Conservation (phyloP, 2,888 invertebrate genomes). For the Drosophila leonis region DNA sequence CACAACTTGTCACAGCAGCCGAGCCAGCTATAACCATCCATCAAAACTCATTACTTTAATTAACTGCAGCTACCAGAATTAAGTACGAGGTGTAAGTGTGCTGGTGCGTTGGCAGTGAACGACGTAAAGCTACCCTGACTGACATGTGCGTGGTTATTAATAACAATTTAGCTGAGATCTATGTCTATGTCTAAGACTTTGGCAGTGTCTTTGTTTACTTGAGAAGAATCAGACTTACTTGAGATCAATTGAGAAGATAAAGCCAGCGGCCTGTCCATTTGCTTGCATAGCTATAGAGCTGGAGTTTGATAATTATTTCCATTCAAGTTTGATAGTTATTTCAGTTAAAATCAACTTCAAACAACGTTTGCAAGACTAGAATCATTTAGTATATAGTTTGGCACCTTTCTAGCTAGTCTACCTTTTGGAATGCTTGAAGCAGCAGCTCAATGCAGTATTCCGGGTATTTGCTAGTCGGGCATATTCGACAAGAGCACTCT, state of each 20-base stretch:
- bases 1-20: neutral
- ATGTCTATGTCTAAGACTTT: neutral
- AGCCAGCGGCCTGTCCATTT: too few species aligned
- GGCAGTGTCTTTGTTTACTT: neutral
- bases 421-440: too few species aligned
- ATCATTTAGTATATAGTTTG: too few species aligned
- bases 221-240: neutral
- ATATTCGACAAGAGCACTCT: too few species aligned
- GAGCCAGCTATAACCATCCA: neutral
- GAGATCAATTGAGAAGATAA: neutral
- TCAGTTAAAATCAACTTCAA: too few species aligned
- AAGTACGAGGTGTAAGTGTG: neutral
- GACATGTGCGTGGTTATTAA: neutral
- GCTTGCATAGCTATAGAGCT: too few species aligned
- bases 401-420: too few species aligned
- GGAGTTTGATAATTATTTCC: neutral
- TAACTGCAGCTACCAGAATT: constrained; percentile 10
- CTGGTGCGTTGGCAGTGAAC: neutral
- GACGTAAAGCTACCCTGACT: neutral
- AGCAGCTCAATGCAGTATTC: neutral
- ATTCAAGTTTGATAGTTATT: neutral
- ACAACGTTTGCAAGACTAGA: neutral
- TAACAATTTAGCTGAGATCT: neutral
- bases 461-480: neutral
- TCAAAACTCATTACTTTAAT: constrained; percentile 29